Conservation (phyloP, 2,888 invertebrate species). For the Oeneis ivallda region DNA sequence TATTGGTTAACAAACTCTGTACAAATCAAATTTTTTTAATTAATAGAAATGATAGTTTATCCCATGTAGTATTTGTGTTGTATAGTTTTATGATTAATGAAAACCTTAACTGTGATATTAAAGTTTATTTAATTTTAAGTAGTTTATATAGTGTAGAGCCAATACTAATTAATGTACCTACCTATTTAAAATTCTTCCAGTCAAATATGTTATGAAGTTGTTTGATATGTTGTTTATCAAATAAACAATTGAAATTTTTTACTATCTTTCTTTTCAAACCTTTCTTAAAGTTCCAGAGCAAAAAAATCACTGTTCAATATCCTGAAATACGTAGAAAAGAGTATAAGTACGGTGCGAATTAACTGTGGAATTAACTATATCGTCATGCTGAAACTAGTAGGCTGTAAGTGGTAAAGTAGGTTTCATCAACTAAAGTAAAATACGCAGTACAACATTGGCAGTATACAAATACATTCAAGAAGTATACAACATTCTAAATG, state of each 20-base stretch:
- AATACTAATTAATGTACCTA: conserved; percentile 51
- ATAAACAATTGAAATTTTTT: conserved; percentile 60
- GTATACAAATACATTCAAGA: too few species aligned
- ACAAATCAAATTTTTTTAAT: conserved; percentile 18
- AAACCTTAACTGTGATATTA: conserved; percentile 70
- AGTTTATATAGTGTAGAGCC: conserved; percentile 44
- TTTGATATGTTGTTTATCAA: conserved; percentile 73
- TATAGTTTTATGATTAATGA: conserved; percentile 35
- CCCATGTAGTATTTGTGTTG: conserved; percentile 26
- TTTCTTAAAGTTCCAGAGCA: background rate
- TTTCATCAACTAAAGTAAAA: too few species aligned
- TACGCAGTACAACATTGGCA: too few species aligned
- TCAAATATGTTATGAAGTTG: conserved; percentile 66
- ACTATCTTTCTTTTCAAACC: background rate
- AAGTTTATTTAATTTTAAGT: conserved; percentile 51
- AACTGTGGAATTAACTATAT: too few species aligned
- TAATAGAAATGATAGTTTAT: background rate
- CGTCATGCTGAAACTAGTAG: too few species aligned
- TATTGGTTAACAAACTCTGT: conserved; percentile 27
- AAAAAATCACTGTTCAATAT: background rate
- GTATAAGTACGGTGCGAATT: too few species aligned
- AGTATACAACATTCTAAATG: too few species aligned
- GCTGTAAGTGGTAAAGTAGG: too few species aligned
- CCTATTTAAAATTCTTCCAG: conserved; percentile 53
- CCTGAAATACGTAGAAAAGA: too few species aligned